A percentile compares a stretch with the other conserved stretches of the same genome.
Evolutionary conservation across 2,113 vertebrate species (phyloP).

Genomic region (Butorides virescens): DNA sequence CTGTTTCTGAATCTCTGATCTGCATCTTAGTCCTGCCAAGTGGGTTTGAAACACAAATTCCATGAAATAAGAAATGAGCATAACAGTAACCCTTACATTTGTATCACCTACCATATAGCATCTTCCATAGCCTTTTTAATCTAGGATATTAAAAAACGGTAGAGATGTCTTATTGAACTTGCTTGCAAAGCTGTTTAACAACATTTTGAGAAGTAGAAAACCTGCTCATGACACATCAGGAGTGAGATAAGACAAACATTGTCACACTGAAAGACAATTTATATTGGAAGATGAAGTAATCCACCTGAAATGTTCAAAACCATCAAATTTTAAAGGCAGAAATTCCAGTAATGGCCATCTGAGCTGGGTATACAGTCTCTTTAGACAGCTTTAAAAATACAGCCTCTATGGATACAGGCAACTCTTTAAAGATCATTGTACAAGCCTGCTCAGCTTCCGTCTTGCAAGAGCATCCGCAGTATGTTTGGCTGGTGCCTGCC

Average conservation of each 20-base stretch:
- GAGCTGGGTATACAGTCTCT: neutral
- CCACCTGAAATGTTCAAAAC: neutral
- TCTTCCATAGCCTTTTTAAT: neutral
- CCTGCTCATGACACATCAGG: neutral
- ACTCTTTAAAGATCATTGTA: neutral
- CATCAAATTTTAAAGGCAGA: neutral
- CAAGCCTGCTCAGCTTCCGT: neutral
- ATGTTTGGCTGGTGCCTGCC: neutral
- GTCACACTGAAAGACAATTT: neutral
- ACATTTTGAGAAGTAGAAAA: neutral
- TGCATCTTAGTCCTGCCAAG: neutral
- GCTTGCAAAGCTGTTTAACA: neutral
- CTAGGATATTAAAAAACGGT: neutral
- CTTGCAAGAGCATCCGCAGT: neutral
- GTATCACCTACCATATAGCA: neutral
- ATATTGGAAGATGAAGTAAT: neutral
- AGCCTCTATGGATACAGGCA: neutral
- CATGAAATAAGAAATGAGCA: neutral
- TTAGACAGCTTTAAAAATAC: neutral
- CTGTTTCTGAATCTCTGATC: neutral
- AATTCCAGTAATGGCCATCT: neutral
- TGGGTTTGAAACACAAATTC: neutral
- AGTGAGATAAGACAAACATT: neutral
- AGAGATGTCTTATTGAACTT: neutral
- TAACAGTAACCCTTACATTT: neutral